Percentiles rank a stretch among this genome's conserved stretches.
These are phyloP conservation scores for Amorpha juglandis DNA, from an alignment of 2,888 invertebrate species.

Conservation along the genomic window DNA sequence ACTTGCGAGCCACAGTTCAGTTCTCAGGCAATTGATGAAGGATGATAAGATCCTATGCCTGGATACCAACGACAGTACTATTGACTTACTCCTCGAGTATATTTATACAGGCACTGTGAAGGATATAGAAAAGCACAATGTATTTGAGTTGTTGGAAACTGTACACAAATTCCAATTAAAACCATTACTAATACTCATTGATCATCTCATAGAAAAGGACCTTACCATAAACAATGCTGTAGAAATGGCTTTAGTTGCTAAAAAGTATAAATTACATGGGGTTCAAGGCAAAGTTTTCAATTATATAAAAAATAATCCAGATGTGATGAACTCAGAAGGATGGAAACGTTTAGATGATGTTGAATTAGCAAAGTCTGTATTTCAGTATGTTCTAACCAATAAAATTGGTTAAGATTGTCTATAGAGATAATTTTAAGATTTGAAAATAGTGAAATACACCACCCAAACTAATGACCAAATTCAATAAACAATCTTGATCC, in stretches of 20 bases:
- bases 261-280: constrained; percentile 58
- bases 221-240: constrained; percentile 65
- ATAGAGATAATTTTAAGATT: too few relatives aligned
- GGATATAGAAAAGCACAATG: constrained; percentile 56
- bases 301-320: constrained; percentile 62
- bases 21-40: constrained; percentile 56
- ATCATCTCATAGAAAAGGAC: constrained; percentile 54
- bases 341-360: constrained; percentile 68
- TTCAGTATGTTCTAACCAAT: constrained; percentile 39
- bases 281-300: constrained; percentile 56
- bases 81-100: constrained; percentile 65
- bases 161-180: constrained; percentile 58
- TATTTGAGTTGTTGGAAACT: constrained; percentile 55
- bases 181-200: constrained; percentile 53
- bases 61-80: constrained; percentile 59
- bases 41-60: constrained; percentile 47
- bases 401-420: neutral
- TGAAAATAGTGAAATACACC: too few relatives aligned
- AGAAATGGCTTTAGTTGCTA: constrained; percentile 61
- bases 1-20: constrained; percentile 63
- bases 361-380: constrained; percentile 62
- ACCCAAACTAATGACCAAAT: too few relatives aligned
- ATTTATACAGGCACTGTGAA: constrained; percentile 66
- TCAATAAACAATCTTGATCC: too few relatives aligned
- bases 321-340: constrained; percentile 58